Conservation (phyloP, 92 coral and sea anemone species). For the Meandrina meandrites region DNA sequence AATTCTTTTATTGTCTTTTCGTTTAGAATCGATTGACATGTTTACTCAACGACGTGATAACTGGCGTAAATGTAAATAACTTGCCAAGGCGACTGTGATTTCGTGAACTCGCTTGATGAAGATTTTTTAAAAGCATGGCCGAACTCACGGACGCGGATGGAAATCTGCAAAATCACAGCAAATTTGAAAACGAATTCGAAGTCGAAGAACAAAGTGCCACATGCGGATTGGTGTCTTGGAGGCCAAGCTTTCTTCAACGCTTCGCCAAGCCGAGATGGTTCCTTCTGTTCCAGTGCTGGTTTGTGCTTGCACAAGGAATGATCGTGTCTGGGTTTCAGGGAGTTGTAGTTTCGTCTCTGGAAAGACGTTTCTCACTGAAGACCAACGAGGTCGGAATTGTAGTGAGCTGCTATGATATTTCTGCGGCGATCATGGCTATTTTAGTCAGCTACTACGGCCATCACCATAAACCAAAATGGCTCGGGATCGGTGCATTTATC, state of each 20-base stretch:
- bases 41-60: slow-evolving; percentile 2
- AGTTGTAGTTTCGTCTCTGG: slow-evolving; percentile 91
- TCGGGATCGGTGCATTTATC: slow-evolving; percentile 85
- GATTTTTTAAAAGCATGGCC: neutral
- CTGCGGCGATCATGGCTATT: slow-evolving; percentile 84
- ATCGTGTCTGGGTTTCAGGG: slow-evolving; percentile 93
- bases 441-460: slow-evolving; percentile 96
- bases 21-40: slow-evolving; percentile 22
- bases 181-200: slow-evolving; percentile 10
- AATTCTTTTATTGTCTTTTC: slow-evolving; percentile 6
- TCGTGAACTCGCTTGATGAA: neutral
- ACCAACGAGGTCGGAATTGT: slow-evolving; percentile 84
- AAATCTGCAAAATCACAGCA: neutral
- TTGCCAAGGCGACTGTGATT: neutral
- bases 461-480: slow-evolving; percentile 95
- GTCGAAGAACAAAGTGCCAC: slow-evolving; percentile 11
- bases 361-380: slow-evolving; percentile 83
- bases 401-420: slow-evolving; percentile 85
- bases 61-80: neutral
- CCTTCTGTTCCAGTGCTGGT: slow-evolving; percentile 84
- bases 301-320: slow-evolving; percentile 90
- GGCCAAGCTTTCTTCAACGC: slow-evolving; percentile 71
- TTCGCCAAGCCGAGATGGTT: slow-evolving; percentile 87
- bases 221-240: slow-evolving; percentile 68
- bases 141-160: slow-evolving; percentile 16